Conservation (phyloP, 1,140 invertebrate genomes). For the Drosophila lini region DNA sequence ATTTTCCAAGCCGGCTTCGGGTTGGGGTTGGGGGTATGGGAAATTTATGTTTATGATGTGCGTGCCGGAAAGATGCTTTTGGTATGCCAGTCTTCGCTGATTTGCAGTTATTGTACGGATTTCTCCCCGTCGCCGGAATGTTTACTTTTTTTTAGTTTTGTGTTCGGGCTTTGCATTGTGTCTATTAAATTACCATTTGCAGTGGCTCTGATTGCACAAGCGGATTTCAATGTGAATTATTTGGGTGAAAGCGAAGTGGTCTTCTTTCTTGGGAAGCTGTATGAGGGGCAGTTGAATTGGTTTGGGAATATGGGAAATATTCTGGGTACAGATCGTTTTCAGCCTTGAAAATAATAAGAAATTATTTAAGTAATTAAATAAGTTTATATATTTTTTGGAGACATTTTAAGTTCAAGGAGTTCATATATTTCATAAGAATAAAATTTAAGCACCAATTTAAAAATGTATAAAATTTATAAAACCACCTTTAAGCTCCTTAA, state of each 20-base stretch:
- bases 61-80: constrained; percentile 74
- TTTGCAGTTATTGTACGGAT: constrained; percentile 71
- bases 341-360: not conserved
- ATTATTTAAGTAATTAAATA: not conserved
- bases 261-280: not conserved
- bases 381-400: not conserved
- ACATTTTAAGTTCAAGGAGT: not conserved
- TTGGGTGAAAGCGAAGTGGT: not conserved
- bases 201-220: constrained; percentile 34
- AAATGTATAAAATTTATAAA: not conserved
- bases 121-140: constrained; percentile 13
- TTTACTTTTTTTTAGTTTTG: constrained; percentile 11
- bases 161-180: not conserved
- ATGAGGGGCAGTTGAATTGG: not conserved
- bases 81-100: constrained; percentile 68
- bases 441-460: not conserved
- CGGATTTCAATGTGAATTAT: not conserved
- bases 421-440: not conserved
- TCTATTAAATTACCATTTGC: constrained; percentile 66
- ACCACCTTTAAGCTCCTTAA: not conserved
- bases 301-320: not conserved
- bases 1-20: constrained; percentile 23
- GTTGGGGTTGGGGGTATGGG: not conserved
- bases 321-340: too few species aligned
- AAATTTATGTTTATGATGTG: constrained; percentile 81